Percentiles rank a stretch among this genome's conserved stretches.
Conservation (phyloP, 1,140 invertebrate genomes). For the Drosophila pallidifrons region DNA sequence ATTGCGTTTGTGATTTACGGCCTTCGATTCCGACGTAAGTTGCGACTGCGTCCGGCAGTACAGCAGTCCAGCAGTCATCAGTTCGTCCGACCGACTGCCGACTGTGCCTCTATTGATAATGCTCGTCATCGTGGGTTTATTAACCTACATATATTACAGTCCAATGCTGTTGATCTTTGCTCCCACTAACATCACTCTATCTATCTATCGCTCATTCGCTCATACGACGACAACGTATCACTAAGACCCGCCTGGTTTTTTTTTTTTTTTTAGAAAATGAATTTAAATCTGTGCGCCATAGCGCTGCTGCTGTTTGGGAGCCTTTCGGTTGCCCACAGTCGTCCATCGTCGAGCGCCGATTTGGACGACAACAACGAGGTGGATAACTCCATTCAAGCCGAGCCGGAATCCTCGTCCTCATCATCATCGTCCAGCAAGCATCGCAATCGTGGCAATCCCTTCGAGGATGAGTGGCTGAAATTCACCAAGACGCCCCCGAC, state of each 20-base stretch:
- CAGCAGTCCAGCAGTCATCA: background rate
- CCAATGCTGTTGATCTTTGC: conserved; percentile 35
- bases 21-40: conserved; percentile 13
- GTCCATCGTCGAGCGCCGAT: conserved; percentile 39
- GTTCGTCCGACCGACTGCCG: background rate
- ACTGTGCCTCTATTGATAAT: conserved; percentile 8
- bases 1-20: conserved; percentile 29
- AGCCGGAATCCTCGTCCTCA: conserved; percentile 43
- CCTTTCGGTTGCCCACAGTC: conserved; percentile 58
- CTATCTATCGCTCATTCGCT: background rate
- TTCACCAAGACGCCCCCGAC: conserved; percentile 85
- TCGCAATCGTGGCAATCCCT: conserved; percentile 33
- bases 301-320: conserved; percentile 78
- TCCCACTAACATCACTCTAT: background rate
- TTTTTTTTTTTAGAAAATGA: conserved; percentile 73
- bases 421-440: conserved; percentile 48
- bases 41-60: no score
- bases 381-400: conserved; percentile 78
- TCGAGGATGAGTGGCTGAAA: conserved; percentile 85
- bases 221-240: background rate
- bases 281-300: conserved; percentile 80
- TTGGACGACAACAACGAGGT: conserved; percentile 77
- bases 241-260: conserved; percentile 21
- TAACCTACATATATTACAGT: conserved; percentile 75
- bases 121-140: conserved; percentile 62